These are phyloP conservation scores for Lytechinus variegatus DNA, from an alignment of 35 echinoderm and acorn worm genomes.

Conservation along the genomic window DNA sequence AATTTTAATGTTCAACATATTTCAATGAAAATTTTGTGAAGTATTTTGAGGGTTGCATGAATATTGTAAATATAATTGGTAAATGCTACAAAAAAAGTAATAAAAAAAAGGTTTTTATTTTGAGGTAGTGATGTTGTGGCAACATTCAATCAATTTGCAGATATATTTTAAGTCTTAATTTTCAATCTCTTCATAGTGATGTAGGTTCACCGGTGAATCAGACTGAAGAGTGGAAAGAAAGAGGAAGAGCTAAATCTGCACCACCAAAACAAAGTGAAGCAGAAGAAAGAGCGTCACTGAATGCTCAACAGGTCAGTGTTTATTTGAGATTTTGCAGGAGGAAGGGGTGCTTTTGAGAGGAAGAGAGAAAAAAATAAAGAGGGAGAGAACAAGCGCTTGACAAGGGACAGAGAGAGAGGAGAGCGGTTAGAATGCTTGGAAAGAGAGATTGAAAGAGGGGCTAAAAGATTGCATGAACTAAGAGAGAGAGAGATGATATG, in stretches of 20 bases:
- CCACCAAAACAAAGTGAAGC: not conserved
- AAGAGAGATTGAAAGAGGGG: not conserved
- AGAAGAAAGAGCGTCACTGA: not conserved
- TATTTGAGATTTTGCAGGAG: not conserved
- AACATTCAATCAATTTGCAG: no score
- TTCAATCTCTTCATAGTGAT: not conserved
- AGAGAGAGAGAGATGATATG: not conserved
- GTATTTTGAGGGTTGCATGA: no score
- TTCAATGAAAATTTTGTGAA: no score
- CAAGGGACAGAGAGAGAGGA: not conserved
- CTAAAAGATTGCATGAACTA: not conserved
- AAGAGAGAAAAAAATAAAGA: not conserved
- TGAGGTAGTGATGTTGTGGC: no score
- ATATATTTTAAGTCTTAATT: not conserved
- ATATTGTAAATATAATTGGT: no score
- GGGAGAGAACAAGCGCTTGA: not conserved
- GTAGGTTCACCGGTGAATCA: constrained; percentile 33
- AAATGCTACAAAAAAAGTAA: no score
- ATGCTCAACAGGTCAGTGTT: not conserved
- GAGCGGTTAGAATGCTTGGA: not conserved
- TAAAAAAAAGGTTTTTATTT: no score
- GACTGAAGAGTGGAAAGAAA: constrained; percentile 7
- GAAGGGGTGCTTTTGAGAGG: not conserved
- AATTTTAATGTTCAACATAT: no score
- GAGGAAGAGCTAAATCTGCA: not conserved